phyloP scores from a whole-genome alignment of 2,797 vertebrate genomes.

The Girardinus metallicus region DNA sequence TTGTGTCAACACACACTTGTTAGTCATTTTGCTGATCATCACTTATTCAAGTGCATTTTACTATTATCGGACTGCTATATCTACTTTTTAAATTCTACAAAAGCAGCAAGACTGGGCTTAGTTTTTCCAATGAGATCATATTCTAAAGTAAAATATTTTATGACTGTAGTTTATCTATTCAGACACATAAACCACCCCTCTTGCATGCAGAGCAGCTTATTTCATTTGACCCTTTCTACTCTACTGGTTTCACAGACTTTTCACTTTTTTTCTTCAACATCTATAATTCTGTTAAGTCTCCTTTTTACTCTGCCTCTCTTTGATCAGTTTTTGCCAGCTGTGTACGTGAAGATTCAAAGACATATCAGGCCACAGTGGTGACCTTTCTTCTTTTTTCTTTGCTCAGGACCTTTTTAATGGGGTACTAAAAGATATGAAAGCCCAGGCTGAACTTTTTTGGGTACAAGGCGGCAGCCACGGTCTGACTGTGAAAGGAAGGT shows the following conservation, averaged over 20 bases:
- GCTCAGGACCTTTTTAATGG: conserved; percentile 83
- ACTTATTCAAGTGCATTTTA: neutral
- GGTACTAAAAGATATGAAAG: conserved; percentile 83
- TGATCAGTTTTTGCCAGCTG: neutral
- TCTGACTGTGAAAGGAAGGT: conserved; percentile 85
- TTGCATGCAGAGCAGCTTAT: neutral
- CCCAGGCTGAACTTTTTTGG: conserved; percentile 85
- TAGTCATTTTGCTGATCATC: neutral
- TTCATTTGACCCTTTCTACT: neutral
- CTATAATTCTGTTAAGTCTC: neutral
- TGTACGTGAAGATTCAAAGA: neutral
- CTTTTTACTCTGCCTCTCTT: neutral
- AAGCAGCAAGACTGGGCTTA: neutral
- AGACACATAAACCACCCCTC: neutral
- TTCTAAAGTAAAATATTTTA: neutral
- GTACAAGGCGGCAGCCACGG: conserved; percentile 89
- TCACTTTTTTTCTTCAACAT: neutral
- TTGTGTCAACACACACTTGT: neutral
- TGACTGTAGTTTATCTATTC: neutral
- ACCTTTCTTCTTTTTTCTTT: conserved; percentile 27
- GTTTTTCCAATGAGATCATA: neutral
- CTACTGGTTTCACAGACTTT: neutral
- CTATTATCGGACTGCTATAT: neutral
- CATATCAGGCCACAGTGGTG: neutral
- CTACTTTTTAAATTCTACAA: neutral